Base-by-base conservation (phyloP, 2,888 invertebrate species). In the Limnephilus auricula region DNA sequence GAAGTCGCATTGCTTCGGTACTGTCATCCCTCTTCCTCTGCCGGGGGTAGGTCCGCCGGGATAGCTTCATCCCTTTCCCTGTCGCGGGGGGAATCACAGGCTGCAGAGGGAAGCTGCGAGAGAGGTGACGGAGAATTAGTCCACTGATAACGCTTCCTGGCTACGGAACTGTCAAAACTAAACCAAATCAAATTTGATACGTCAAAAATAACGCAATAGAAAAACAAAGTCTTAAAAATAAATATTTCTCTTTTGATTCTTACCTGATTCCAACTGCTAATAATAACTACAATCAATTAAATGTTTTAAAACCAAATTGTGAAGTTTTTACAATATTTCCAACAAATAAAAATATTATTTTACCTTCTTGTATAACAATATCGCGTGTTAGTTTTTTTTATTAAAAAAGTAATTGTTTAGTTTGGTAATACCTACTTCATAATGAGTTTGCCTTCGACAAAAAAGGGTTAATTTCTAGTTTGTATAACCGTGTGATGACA, bases 51-150 rank as follows among this genome's bases (percentile, higher is more conserved):
- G 6, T 6, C n/a, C 40, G n/a, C 80, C 32, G 50, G 84, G 86
- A 94, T n/a, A 40, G 65, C 5, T 25, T 83, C 89, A 90, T 94
- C 93, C 92, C 95, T 94, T 94, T 91, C 94, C 95, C 86, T n/a
- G n/a, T 34, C 89, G 83, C 78, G 94, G 94, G 95, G 96, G 96
- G 92, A 92, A 92, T 92, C 93, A 92, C 92, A 78, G 96, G 95
- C 94, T 96, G 95, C 95, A 95, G 96, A 96, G 96, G 96, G 96
- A 96, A 95, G 92, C 92, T 93, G 91, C 83, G 88, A 37, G 92
- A 85, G 90, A 90, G 86, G 78, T 40, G 90, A 40, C 95, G 25
- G 65, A 65, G 65, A 65, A 95, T 95, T 95, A 96, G 96, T 96
- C 95, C 95, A 95, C 94, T 88, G 91, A 92, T 91, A 90, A 45